Percentiles rank a stretch among this genome's conserved stretches.
These are phyloP conservation scores for Anguilla anguilla DNA, from an alignment of 2,797 vertebrate species.

Conservation along the genomic window DNA sequence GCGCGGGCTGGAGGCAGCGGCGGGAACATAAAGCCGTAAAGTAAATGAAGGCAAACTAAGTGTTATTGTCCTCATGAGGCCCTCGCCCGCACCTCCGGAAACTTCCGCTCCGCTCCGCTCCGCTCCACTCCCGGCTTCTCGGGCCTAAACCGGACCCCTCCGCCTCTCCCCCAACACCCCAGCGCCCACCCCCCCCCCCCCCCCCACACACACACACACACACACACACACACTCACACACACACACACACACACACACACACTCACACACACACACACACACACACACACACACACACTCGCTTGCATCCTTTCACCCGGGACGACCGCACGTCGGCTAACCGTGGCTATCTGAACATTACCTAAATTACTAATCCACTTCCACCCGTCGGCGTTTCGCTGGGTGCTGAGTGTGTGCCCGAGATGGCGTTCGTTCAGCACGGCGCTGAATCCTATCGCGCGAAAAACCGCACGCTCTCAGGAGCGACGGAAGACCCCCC, in stretches of 20 bases:
- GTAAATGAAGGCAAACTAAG: conserved; percentile 42
- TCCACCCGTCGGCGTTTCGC: neutral
- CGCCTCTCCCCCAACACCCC: too few relatives aligned
- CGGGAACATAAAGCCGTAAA: conserved; percentile 34
- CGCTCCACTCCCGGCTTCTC: neutral
- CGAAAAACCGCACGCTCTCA: neutral
- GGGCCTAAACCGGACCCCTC: neutral
- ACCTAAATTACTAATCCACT: conserved; percentile 15
- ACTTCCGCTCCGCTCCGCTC: neutral
- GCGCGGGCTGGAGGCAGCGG: conserved; percentile 36
- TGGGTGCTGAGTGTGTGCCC: neutral
- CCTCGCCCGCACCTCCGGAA: neutral
- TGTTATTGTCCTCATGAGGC: conserved; percentile 35
- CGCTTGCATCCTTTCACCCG: neutral
- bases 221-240: neutral
- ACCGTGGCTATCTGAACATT: conserved; percentile 3
- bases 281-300: neutral
- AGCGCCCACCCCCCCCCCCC: too few relatives aligned
- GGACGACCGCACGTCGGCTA: neutral
- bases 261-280: neutral
- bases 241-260: too few relatives aligned
- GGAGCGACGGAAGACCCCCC: neutral
- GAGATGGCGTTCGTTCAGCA: neutral
- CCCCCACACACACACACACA: too few relatives aligned
- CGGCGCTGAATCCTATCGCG: neutral